A percentile compares a stretch with the other conserved stretches of the same genome.
These are phyloP conservation scores for Clarias laeviceps DNA, from an alignment of 2,797 vertebrate genomes.

Conservation along the genomic window DNA sequence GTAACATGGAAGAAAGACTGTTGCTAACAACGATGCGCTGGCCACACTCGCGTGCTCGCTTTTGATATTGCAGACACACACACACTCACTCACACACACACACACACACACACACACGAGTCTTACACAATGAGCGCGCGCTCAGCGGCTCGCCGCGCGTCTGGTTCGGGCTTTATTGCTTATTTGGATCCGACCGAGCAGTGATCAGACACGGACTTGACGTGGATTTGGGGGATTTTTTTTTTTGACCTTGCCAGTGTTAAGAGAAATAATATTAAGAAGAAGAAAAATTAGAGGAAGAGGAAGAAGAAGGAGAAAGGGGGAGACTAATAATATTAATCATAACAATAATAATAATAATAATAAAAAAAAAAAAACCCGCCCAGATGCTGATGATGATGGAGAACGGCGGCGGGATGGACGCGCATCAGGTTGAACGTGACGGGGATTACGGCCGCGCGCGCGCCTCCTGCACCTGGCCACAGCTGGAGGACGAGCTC, in stretches of 20 bases:
- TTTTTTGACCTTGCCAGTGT: slow-evolving; percentile 69
- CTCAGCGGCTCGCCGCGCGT: slow-evolving; percentile 62
- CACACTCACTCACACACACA: too few relatives aligned
- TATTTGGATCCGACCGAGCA: slow-evolving; percentile 14
- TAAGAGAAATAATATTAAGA: background rate
- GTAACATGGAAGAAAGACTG: slow-evolving; percentile 73
- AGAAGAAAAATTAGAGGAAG: background rate
- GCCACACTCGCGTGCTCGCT: slow-evolving; percentile 68
- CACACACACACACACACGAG: slow-evolving; percentile 26
- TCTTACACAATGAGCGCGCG: slow-evolving; percentile 68
- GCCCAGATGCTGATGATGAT: slow-evolving; percentile 85
- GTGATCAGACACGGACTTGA: slow-evolving; percentile 10
- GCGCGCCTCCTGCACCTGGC: slow-evolving; percentile 88
- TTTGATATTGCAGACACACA: slow-evolving; percentile 66
- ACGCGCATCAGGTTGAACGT: slow-evolving; percentile 91
- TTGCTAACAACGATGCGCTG: slow-evolving; percentile 66
- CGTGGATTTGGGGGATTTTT: slow-evolving; percentile 35
- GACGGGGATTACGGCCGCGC: slow-evolving; percentile 88
- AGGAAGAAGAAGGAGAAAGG: background rate
- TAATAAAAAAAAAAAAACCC: background rate
- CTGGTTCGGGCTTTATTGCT: slow-evolving; percentile 44
- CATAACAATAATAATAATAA: too few relatives aligned
- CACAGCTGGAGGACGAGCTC: slow-evolving; percentile 80
- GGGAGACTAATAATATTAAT: background rate
- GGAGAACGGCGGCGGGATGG: slow-evolving; percentile 82